Base-by-base conservation (phyloP, 2,888 invertebrate genomes). In the Kuschelorhynchus macadamiae region DNA sequence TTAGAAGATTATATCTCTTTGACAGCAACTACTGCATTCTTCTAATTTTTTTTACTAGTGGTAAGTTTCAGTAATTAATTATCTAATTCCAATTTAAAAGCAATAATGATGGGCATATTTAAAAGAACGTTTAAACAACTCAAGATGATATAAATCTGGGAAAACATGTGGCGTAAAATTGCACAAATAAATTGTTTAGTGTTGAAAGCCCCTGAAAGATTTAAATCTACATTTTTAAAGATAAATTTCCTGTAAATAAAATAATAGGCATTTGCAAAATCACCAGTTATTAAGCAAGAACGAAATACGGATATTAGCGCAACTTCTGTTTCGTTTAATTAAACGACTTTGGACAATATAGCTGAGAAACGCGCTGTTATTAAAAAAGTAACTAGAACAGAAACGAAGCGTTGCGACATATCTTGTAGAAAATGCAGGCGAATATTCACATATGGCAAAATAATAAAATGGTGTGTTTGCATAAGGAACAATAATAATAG, bases 351-450 rank as follows among this genome's bases (percentile, higher is more conserved):
- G 55, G 56, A 59, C 61, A 60, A 61, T 55, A 61, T 60, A 21
- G 30, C 20, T 12, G 21, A 25, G 25, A 25, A 25, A 25, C 25
- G 18, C 32, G 14, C 20, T 36, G 36, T 18, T 50, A 61, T 67
- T 67, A 67, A 42, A 39, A 33, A 33, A 62, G 50, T 55, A 67
- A 67, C 56, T 62, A 67, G 67, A 62, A 62, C 67, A 67, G 62
- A 67, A 67, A 56, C 21, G 41, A 21, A 11, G 32, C 11, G 20
- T 67, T 67, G 67, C 67, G 56, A 67, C 59, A 66, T 33, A 42
- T n/a, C 32, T 18, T 8, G n/a, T 50, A 63, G 8, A 53, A 53
- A 44, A 52, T 14, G 25, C 20, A 55, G 14, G 53, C 25, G 41
- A 55, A 11, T 25, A 55, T 12, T 52, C 53, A 20, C 44, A 53